These are phyloP conservation scores for Erebia aethiops DNA, from an alignment of 2,888 invertebrate species.

Conservation along the genomic window DNA sequence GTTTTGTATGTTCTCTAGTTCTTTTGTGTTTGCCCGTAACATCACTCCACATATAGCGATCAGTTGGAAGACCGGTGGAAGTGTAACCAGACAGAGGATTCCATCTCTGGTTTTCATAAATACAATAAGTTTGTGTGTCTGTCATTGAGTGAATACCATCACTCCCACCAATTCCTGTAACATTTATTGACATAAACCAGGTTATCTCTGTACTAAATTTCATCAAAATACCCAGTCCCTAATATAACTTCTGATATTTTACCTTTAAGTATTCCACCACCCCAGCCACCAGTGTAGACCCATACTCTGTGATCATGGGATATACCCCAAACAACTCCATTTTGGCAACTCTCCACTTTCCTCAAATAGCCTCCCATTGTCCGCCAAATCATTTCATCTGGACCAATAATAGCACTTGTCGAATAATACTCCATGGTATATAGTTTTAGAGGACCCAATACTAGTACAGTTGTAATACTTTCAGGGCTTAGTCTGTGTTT, in stretches of 20 bases:
- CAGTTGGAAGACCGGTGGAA: constrained; percentile 92
- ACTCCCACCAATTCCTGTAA: constrained; percentile 67
- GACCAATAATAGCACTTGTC: constrained; percentile 86
- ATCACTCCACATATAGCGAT: constrained; percentile 96
- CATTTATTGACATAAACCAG: not conserved
- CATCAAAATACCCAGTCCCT: not conserved
- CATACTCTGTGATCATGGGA: constrained; percentile 94
- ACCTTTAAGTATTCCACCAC: constrained; percentile 91
- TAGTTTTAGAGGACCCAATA: constrained; percentile 90
- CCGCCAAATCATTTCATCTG: constrained; percentile 92
- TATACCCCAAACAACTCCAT: constrained; percentile 95
- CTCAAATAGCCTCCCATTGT: constrained; percentile 94
- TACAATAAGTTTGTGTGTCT: constrained; percentile 93
- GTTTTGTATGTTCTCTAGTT: constrained; percentile 92
- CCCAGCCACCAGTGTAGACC: constrained; percentile 95
- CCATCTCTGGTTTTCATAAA: constrained; percentile 98
- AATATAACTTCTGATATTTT: constrained; percentile 17
- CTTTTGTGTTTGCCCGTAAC: constrained; percentile 91
- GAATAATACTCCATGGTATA: constrained; percentile 86
- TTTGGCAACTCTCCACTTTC: constrained; percentile 88
- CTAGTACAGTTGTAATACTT: constrained; percentile 87
- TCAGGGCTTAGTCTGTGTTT: constrained; percentile 89
- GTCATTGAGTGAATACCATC: constrained; percentile 87
- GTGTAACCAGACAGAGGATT: constrained; percentile 95
- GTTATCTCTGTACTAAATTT: too few species aligned